Base-by-base conservation (phyloP, 1,140 invertebrate genomes). In the Drosophila gunungcola region DNA sequence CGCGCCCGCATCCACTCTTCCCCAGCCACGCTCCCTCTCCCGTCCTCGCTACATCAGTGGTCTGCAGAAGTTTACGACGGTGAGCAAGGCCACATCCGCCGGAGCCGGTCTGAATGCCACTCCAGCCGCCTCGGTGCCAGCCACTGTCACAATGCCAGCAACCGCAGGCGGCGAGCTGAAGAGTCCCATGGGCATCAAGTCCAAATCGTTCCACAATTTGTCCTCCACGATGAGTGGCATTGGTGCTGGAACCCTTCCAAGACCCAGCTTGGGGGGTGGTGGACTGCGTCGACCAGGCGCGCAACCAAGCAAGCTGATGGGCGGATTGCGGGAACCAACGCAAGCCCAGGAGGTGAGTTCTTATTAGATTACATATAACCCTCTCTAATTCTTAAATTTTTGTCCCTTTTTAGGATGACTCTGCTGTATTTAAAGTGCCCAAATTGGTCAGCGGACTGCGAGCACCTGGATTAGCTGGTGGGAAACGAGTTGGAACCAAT, bases 161-260 rank as follows among this genome's bases (percentile, higher is more conserved):
- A 29, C 42, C 25, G 57, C 25, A 32, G 74, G 55, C 27, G 68
- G 46, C 0, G 90, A 91, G 13, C 52, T 92, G 0, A 91, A 92
- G 45, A 91, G 90, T 67, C 91, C 91, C 2, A 92, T 92, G 91
- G 91, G 91, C 32, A 92, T 88, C 25, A 92, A 92, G 73, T 91
- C 91, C 16, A 92, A 92, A 52, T 92, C 91, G 29, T 92, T 92
- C 62, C 90, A 92, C 54, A 92, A 92, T 49, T 55, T 92, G 45
- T 90, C 86, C 56, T 85, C 80, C 29, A 85, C 80, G 13, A 57
- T 89, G 6, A 69, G 62, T 29, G 53, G 76, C 27, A 57, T 43
- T 42, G 49, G 61, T 41, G 43, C 21, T 61, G 49, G 54, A 9
- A 41, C 52, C 0, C 9, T 80, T 11, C 43, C 72, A 4, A 69